Evolutionary conservation across 1,140 invertebrate species (phyloP), one percentile per base, ranked within the genome.

Genomic region (Lethocerus indicus): DNA sequence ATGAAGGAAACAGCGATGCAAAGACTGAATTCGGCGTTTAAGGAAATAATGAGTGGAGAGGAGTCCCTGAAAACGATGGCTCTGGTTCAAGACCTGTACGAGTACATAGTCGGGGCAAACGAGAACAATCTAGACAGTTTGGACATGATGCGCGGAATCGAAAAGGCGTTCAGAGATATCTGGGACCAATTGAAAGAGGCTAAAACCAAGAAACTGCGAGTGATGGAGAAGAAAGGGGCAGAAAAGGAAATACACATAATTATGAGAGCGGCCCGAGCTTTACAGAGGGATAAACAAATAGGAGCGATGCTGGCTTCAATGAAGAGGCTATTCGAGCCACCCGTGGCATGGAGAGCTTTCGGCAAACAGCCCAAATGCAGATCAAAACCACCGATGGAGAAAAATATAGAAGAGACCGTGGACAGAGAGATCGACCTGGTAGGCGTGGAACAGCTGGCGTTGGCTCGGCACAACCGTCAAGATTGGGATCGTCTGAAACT

Each of bases 111-210:
- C n/a, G 46, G 28, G 6, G 23, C 27, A 21, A 20, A 24, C 12
- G 28, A 47, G 16, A 3, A 29, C 32, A 35, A 47, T 4, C 39
- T 47, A 14, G 16, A 16, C 4, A 12, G 12, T 18, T n/a, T 18
- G 16, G 32, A 47, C 13, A 47, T 47, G 46, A 47, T 47, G 46
- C 13, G 23, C 13, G 14, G 24, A 20, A 35, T 47, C 9, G 46
- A 47, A 16, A 27, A 29, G n/a, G 46, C 35, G 23, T 21, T 47
- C 4, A 9, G 42, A 25, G 18, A 44, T 21, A 35, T 47, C 28
- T 29, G 39, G 12, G 18, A 36, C 2, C 16, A 35, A 24, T 36
- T 35, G 3, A 24, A 47, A 26, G 46, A 6, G 13, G 42, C 12
- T 21, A 44, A 44, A 25, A 24, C 14, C 14, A 16, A 26, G 14